Evolutionary conservation across 2,888 invertebrate species (phyloP).

Genomic region (Drosophila affinis): DNA sequence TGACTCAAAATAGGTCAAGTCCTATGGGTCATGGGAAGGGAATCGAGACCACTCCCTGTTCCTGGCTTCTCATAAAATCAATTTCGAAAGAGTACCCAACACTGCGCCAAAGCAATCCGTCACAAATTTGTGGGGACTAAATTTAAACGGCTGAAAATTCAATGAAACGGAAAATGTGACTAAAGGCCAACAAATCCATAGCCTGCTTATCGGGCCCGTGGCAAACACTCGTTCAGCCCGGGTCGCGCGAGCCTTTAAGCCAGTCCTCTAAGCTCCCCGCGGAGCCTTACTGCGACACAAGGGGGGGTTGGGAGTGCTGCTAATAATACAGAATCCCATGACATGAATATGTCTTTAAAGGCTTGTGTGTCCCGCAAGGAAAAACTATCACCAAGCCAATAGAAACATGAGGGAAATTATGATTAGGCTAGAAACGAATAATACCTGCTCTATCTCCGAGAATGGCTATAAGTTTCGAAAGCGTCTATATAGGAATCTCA

Average conservation of each 20-base stretch:
- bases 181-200: constrained; percentile 63
- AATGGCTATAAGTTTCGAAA: neutral
- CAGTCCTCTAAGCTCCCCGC: constrained; percentile 27
- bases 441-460: constrained; percentile 1
- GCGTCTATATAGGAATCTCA: neutral
- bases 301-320: constrained; percentile 4
- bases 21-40: neutral
- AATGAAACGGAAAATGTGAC: constrained; percentile 71
- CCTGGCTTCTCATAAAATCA: constrained; percentile 21
- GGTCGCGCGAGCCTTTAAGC: constrained; percentile 51
- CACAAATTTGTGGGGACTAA: constrained; percentile 54
- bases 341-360: constrained; percentile 41
- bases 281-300: neutral
- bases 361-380: neutral
- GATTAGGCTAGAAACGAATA: neutral
- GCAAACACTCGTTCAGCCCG: constrained; percentile 44
- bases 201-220: constrained; percentile 66
- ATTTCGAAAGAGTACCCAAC: constrained; percentile 16
- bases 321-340: constrained; percentile 28
- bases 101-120: constrained; percentile 15
- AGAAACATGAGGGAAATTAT: constrained; percentile 2
- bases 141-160: constrained; percentile 65
- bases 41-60: no score
- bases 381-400: constrained; percentile 22
- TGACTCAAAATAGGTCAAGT: constrained; percentile 16